Evolutionary conservation across 2,888 invertebrate genomes (phyloP).

Genomic region (Clanis bilineata): DNA sequence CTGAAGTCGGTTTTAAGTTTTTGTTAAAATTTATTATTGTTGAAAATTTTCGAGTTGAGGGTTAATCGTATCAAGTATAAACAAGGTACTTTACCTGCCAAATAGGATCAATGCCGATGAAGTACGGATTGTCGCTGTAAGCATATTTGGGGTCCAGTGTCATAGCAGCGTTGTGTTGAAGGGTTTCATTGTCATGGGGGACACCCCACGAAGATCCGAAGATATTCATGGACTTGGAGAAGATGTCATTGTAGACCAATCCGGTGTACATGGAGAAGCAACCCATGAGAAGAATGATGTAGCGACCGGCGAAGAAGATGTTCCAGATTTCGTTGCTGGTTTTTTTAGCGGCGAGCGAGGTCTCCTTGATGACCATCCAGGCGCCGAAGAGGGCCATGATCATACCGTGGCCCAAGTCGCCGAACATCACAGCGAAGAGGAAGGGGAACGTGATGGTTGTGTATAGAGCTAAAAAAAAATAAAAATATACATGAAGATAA

Average conservation of each 20-base stretch:
- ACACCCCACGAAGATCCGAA: slow-evolving; percentile 94
- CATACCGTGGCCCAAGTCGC: slow-evolving; percentile 94
- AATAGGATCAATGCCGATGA: slow-evolving; percentile 92
- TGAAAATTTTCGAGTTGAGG: not conserved
- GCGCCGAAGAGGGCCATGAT: slow-evolving; percentile 91
- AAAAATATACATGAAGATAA: not conserved
- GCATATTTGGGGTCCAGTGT: slow-evolving; percentile 85
- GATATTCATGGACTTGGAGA: slow-evolving; percentile 97
- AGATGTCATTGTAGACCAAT: slow-evolving; percentile 97
- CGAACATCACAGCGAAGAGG: slow-evolving; percentile 98
- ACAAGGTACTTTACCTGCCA: slow-evolving; percentile 85
- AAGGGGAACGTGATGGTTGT: slow-evolving; percentile 97
- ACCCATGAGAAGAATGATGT: slow-evolving; percentile 98
- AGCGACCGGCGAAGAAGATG: slow-evolving; percentile 98
- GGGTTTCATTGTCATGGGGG: slow-evolving; percentile 79
- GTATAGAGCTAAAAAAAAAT: slow-evolving; percentile 85
- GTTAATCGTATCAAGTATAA: not conserved
- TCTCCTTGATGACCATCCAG: slow-evolving; percentile 92
- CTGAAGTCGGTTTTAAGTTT: too few species aligned
- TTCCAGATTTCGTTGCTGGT: slow-evolving; percentile 95
- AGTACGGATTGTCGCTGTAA: slow-evolving; percentile 88
- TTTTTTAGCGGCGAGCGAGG: slow-evolving; percentile 86
- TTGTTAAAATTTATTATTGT: too few species aligned
- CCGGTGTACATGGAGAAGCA: slow-evolving; percentile 99
- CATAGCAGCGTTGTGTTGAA: slow-evolving; percentile 70